A percentile compares a stretch with the other conserved stretches of the same genome.
Evolutionary conservation across 2,888 invertebrate genomes (phyloP).

Genomic region (Alsophila aescularia): DNA sequence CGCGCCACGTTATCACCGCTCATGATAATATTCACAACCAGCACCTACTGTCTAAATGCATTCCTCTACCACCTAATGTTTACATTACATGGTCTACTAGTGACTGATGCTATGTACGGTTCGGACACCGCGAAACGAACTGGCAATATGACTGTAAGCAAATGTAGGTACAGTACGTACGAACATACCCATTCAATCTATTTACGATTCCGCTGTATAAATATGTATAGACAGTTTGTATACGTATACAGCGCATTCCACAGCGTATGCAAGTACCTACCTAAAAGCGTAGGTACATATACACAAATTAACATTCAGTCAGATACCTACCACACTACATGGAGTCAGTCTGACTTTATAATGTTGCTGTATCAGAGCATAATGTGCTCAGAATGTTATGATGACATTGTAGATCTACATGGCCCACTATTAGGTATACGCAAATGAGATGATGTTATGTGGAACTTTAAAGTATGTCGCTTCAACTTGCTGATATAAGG

Average conservation of each 20-base stretch:
- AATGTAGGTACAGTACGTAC: constrained; percentile 63
- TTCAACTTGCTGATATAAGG: not conserved
- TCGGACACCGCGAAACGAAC: constrained; percentile 66
- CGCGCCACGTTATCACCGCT: constrained; percentile 81
- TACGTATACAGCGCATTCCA: constrained; percentile 77
- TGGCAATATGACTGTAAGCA: constrained; percentile 72
- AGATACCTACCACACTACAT: constrained; percentile 37
- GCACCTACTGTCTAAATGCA: constrained; percentile 80
- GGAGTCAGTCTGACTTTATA: constrained; percentile 38
- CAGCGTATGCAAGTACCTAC: constrained; percentile 61
- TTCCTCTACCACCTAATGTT: constrained; percentile 80
- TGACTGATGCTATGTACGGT: constrained; percentile 65
- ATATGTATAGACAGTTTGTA: constrained; percentile 67
- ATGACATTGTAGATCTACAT: constrained; percentile 41
- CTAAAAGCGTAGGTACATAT: constrained; percentile 46
- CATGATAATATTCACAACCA: constrained; percentile 83
- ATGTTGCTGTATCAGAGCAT: constrained; percentile 36
- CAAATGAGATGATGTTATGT: constrained; percentile 30
- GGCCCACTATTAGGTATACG: constrained; percentile 41
- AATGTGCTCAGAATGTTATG: constrained; percentile 30
- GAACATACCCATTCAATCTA: constrained; percentile 81
- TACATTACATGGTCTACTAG: constrained; percentile 75
- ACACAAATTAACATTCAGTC: constrained; percentile 60
- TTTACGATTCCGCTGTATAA: constrained; percentile 79
- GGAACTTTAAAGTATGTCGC: constrained; percentile 4